phyloP scores from a whole-genome alignment of 2,113 vertebrate genomes.

The Phoxinus phoxinus region DNA sequence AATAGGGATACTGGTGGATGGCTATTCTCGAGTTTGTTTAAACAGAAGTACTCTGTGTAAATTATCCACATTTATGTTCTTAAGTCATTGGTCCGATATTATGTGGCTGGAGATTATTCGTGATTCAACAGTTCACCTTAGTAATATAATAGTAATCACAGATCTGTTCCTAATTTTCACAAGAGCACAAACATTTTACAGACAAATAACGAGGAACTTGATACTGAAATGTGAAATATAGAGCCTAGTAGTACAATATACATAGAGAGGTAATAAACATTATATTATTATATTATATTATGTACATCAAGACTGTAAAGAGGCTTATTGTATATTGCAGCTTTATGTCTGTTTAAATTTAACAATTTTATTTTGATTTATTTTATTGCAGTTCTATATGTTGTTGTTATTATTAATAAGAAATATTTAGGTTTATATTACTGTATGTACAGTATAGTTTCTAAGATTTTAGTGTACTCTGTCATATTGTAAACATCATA shows the following conservation, averaged over 20 bases:
- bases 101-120: neutral
- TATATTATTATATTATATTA: no score
- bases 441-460: neutral
- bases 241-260: neutral
- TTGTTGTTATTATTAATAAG: neutral
- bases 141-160: neutral
- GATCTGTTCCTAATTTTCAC: slow-evolving; percentile 12
- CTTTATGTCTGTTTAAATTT: neutral
- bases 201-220: neutral
- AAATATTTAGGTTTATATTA: neutral
- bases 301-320: neutral
- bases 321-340: neutral
- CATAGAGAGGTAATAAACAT: neutral
- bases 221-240: neutral
- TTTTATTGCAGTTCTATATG: neutral
- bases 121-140: neutral
- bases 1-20: neutral
- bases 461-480: neutral
- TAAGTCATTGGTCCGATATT: slow-evolving; percentile 9
- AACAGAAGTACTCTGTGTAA: neutral
- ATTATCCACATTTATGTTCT: slow-evolving; percentile 16
- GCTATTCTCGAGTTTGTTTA: neutral
- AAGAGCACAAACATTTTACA: neutral
- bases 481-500: neutral
- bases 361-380: neutral